Percentiles rank a stretch among this genome's conserved stretches.
Conservation (phyloP, 1,140 invertebrate genomes). For the Zaprionus davidi region DNA sequence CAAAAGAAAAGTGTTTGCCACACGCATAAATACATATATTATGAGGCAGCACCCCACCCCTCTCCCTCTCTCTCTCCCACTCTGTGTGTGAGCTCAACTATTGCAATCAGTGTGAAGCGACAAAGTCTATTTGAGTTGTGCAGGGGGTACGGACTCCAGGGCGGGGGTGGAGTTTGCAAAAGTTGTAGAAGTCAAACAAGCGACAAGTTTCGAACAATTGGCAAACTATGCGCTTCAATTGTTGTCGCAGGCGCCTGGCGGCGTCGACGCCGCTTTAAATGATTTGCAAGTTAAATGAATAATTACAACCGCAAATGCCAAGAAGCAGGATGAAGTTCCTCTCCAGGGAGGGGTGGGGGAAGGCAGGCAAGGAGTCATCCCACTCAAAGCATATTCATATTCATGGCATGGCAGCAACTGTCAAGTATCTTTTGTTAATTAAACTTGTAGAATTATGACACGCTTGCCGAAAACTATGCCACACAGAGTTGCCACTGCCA, state of each 20-base stretch:
- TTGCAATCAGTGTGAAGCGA: conserved; percentile 80
- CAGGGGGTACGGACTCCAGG: too few relatives aligned
- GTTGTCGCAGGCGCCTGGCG: conserved; percentile 45
- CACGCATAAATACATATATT: conserved; percentile 57
- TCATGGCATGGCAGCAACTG: conserved; percentile 70
- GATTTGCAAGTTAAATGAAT: conserved; percentile 82
- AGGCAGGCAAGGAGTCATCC: background rate
- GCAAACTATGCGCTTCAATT: conserved; percentile 79
- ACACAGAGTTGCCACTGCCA: conserved; percentile 25
- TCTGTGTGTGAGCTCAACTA: conserved; percentile 48
- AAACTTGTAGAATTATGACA: conserved; percentile 83
- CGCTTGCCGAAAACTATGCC: conserved; percentile 69
- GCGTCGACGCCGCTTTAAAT: conserved; percentile 57
- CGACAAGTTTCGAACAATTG: conserved; percentile 67
- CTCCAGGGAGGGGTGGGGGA: background rate
- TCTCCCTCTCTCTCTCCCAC: background rate
- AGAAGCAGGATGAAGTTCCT: background rate
- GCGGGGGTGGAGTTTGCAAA: conserved; percentile 22
- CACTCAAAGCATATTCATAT: conserved; percentile 51
- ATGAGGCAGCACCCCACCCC: conserved; percentile 2
- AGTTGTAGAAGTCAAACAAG: conserved; percentile 78
- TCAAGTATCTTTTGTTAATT: conserved; percentile 83
- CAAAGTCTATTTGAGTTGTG: conserved; percentile 79
- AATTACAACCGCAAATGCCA: conserved; percentile 73
- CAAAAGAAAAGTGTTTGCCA: conserved; percentile 44